Evolutionary conservation across 2,888 invertebrate species (phyloP), one percentile per base, ranked within the genome.

Genomic region (Axea sp.): DNA sequence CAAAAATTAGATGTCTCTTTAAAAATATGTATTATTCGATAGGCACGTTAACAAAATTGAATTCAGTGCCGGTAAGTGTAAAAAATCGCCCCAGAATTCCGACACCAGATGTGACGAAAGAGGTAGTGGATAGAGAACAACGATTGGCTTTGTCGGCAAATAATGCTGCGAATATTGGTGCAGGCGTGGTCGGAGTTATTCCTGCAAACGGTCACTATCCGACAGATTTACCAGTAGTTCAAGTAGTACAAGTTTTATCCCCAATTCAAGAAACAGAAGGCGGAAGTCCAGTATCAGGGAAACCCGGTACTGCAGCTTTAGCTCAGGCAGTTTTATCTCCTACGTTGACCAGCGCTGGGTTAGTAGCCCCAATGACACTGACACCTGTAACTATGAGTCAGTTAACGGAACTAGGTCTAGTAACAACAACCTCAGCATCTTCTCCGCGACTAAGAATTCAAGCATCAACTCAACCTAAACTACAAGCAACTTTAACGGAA

Each of bases 51-150:
- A 86, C 86, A 80, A 93, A 93, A 86, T 89, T 94, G 79, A 94
- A 93, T 84, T 91, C 90, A 7, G 88, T 92, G 24, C 91, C 93
- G 3, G 90, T 91, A 74, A 91, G 91, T n/a, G 88, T 93, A 73
- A 93, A 93, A 83, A 93, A 93, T 82, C 91, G 96, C 57, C 96
- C 96, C n/a, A 91, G 96, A 51, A 95, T 96, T 78, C 96, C 96
- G 28, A 96, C 96, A 3, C 96, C 96, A 0, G 96, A 96, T 85
- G 95, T 95, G 3, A 92, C 94, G 22, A 95, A 95, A 87, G 95
- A 95, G 86, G 91, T 92, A 12, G 89, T 92, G 67, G 93, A 94
- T 79, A 90, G 93, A 57, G 94, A 94, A 82, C 91, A 91, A 82
- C 90, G 92, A 57, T 87, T 93, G 33, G 90, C 91, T 71, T 83